Base-by-base conservation (phyloP, 37 sponge, comb jelly and placozoan genomes). In the Mnemiopsis leidyi region DNA sequence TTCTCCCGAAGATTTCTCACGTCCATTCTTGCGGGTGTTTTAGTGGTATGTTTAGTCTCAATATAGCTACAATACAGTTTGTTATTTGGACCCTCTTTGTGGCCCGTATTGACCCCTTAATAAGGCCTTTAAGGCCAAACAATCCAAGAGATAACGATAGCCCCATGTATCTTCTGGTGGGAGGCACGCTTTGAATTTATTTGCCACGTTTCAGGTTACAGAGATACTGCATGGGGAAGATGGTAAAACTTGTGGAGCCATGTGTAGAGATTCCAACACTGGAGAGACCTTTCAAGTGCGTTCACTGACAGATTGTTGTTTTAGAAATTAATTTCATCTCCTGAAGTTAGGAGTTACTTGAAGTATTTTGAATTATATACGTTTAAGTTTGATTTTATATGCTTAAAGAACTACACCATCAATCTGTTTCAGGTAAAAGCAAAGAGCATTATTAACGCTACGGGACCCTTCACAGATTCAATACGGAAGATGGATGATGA, bases 371-470 rank as follows among this genome's bases (percentile, higher is more conserved):
- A 23, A 23, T 23, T 23, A 68, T 23, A 68, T 23, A 23, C 69
- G 69, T 68, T 23, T n/a, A n/a, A n/a, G n/a, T n/a, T n/a, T n/a
- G 20, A 67, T 21, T 67, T 67, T 67, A 67, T 13, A 67, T 67
- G 20, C 68, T 13, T 67, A 67, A 67, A 67, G 18, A 67, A 67
- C 68, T 67, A 67, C 92, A 83, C 92, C 13, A 40, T 83, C 21
- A 35, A 83, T 36, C 16, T 83, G 23, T 39, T 83, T 83, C 95
- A 95, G 48, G 75, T 97, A 36, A 93, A 77, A 48, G 97, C 99
- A 24, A 97, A 96, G 94, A 93, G 97, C 32, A 97, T 99, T 35
- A 94, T 99, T 69, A 99, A 99, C 82, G 99, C 99, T 0, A 99
- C 99, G 32, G 98, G 99, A 37, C 97, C 99, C 0, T 99, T 96